These are phyloP conservation scores for Heterodera filipjevi DNA, from an alignment of 2,888 invertebrate genomes.

Conservation along the genomic window DNA sequence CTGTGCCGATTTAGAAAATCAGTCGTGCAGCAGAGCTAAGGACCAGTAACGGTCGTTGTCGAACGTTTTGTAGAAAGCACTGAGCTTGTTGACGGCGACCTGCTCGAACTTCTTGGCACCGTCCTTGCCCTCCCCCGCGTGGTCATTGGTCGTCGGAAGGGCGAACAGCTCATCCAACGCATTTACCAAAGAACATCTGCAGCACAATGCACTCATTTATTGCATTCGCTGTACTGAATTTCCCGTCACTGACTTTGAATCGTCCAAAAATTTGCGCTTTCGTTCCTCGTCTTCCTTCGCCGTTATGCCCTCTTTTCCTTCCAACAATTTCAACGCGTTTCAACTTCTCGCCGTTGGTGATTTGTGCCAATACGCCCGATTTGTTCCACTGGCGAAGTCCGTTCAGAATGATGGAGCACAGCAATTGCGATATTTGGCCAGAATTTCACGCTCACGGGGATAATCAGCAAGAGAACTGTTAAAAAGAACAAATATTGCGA, in stretches of 20 bases:
- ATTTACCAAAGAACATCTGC: conserved; percentile 50
- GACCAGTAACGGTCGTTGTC: conserved; percentile 62
- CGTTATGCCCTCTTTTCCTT: neutral
- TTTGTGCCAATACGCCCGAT: conserved; percentile 48
- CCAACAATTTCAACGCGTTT: conserved; percentile 45
- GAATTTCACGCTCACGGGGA: conserved; percentile 43
- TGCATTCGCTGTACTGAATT: neutral
- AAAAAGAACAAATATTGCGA: neutral
- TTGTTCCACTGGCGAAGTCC: conserved; percentile 56
- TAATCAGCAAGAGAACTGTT: conserved; percentile 50
- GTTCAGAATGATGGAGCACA: conserved; percentile 43
- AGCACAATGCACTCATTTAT: neutral
- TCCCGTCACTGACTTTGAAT: conserved; percentile 53
- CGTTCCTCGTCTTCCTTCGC: conserved; percentile 35
- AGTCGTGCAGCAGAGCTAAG: conserved; percentile 52
- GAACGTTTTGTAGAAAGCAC: conserved; percentile 52
- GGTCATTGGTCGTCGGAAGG: conserved; percentile 25
- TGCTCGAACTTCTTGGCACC: conserved; percentile 44
- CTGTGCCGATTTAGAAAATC: conserved; percentile 57
- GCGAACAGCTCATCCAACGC: conserved; percentile 52
- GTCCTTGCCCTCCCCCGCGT: conserved; percentile 16
- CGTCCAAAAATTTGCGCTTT: conserved; percentile 48
- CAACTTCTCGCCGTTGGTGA: conserved; percentile 49
- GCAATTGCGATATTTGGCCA: conserved; percentile 50
- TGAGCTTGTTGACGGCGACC: conserved; percentile 48